Conservation (phyloP, 1,140 invertebrate genomes). For the Brachionus manjavacas region DNA sequence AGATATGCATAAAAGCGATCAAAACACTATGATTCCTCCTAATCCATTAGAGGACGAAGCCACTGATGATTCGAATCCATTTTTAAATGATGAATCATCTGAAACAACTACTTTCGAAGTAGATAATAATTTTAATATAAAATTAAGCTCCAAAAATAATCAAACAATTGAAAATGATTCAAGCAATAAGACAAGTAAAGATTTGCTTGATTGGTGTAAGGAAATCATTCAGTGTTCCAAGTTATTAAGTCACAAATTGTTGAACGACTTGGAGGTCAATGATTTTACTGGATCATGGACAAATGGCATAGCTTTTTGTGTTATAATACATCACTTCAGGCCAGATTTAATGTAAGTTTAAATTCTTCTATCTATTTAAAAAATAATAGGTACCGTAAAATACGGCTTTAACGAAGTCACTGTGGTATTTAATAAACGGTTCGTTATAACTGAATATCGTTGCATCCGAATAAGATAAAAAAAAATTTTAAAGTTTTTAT, state of each 20-base stretch:
- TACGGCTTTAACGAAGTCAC: no score
- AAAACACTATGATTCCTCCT: no score
- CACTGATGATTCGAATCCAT: neutral
- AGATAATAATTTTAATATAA: slow-evolving; percentile 5
- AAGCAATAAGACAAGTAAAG: neutral
- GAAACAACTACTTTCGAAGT: slow-evolving; percentile 9
- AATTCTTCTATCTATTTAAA: no score
- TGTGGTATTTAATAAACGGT: no score
- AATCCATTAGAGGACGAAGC: neutral
- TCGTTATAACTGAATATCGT: no score
- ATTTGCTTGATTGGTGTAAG: slow-evolving; percentile 19
- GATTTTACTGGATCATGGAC: slow-evolving; percentile 42
- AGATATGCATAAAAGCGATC: no score
- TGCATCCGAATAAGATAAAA: no score
- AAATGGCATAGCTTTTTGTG: slow-evolving; percentile 44
- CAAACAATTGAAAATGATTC: neutral
- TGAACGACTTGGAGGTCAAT: slow-evolving; percentile 30
- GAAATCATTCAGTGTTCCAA: slow-evolving; percentile 19
- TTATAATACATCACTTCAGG: slow-evolving; percentile 42
- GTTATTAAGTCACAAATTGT: neutral
- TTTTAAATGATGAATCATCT: neutral
- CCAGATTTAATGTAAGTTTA: slow-evolving; percentile 26
- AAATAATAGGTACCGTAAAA: no score
- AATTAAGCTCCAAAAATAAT: neutral
- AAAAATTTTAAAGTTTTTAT: no score